phyloP scores from a whole-genome alignment of 92 coral and sea anemone species.

The Heliopora coerulea region DNA sequence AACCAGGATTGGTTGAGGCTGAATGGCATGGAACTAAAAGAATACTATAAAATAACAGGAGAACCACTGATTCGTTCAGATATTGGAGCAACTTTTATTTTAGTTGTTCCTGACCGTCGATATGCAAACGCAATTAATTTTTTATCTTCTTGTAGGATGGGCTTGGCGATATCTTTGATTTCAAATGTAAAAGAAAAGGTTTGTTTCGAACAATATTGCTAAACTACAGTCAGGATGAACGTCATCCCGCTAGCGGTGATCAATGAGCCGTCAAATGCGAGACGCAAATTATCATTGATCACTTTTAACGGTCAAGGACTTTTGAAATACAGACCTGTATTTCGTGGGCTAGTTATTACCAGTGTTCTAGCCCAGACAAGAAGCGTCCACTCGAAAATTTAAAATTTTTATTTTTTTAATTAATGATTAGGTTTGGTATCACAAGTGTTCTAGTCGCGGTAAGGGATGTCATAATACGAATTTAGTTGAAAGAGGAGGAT shows the following conservation, averaged over 20 bases:
- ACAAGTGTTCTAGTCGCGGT: slow-evolving; percentile 87
- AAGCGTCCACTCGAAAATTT: not conserved
- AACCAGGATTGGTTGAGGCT: too few relatives aligned
- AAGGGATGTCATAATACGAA: slow-evolving; percentile 73
- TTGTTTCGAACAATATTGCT: not conserved
- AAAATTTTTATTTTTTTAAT: not conserved
- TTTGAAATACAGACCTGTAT: too few relatives aligned
- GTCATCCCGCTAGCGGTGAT: too few relatives aligned
- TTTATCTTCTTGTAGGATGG: slow-evolving; percentile 67
- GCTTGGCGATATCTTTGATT: slow-evolving; percentile 84
- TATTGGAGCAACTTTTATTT: not conserved
- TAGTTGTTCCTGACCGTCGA: not conserved
- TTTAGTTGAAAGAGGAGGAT: slow-evolving; percentile 90
- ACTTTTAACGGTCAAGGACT: too few relatives aligned
- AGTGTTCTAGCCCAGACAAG: too few relatives aligned
- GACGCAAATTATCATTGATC: too few relatives aligned
- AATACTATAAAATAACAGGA: too few relatives aligned
- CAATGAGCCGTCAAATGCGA: too few relatives aligned
- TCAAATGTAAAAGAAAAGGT: slow-evolving; percentile 97
- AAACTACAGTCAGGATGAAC: not conserved
- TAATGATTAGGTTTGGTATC: slow-evolving; percentile 84
- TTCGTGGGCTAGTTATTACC: too few relatives aligned
- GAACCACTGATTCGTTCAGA: too few relatives aligned
- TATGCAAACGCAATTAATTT: not conserved
- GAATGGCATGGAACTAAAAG: not conserved